These are phyloP conservation scores for Rosalia funebris DNA, from an alignment of 2,888 invertebrate species.

Conservation along the genomic window DNA sequence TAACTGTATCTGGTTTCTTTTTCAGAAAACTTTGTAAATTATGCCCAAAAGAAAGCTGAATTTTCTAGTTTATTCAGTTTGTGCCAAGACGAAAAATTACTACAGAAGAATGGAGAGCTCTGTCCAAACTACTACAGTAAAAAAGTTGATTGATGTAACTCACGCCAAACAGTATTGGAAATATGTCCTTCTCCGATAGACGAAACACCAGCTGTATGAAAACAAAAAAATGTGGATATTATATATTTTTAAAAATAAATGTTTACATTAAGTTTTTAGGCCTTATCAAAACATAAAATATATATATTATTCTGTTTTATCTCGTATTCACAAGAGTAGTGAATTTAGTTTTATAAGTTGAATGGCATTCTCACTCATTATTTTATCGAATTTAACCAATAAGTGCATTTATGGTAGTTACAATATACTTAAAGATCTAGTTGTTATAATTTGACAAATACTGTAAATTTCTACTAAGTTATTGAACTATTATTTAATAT, in stretches of 20 bases:
- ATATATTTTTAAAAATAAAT: not conserved
- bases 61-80: conserved; percentile 69
- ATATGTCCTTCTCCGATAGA: not conserved
- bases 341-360: too few species aligned
- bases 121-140: conserved; percentile 53
- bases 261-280: too few species aligned
- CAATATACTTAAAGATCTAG: not conserved
- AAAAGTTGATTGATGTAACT: conserved; percentile 54
- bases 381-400: conserved; percentile 1
- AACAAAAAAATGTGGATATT: not conserved
- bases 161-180: not conserved
- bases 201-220: not conserved
- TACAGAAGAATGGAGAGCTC: conserved; percentile 52
- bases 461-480: not conserved
- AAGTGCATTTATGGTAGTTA: not conserved
- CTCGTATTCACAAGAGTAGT: too few species aligned
- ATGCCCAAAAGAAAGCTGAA: conserved; percentile 70
- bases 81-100: conserved; percentile 55
- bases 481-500: not conserved
- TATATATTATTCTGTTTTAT: too few species aligned
- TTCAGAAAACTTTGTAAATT: conserved; percentile 72
- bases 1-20: conserved; percentile 44
- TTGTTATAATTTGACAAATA: not conserved
- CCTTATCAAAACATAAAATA: too few species aligned
- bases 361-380: too few species aligned